Conservation (phyloP, 2,113 vertebrate genomes). For the Octodon degus region DNA sequence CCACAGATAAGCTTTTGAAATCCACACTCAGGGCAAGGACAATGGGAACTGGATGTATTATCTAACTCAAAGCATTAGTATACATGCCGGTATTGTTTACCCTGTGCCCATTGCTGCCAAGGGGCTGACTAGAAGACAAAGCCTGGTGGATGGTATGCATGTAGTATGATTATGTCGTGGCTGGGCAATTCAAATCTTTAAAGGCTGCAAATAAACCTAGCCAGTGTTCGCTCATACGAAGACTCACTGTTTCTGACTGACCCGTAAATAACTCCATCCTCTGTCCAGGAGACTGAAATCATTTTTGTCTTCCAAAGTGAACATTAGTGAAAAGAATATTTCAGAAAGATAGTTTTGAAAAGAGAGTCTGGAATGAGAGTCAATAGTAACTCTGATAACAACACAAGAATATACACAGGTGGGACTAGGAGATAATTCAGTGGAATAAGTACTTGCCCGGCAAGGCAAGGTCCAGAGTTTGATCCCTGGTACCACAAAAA, state of each 20-base stretch:
- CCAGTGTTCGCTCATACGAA: neutral
- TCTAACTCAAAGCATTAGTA: neutral
- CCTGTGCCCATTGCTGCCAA: neutral
- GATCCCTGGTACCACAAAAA: no score
- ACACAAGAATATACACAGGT: neutral
- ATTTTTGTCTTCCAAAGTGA: neutral
- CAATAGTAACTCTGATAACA: neutral
- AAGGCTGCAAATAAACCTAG: neutral
- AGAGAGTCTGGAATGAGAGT: slow-evolving; percentile 21
- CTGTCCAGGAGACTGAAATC: neutral
- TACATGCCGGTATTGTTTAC: neutral
- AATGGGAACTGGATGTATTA: neutral
- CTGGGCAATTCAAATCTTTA: neutral
- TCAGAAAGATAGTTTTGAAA: slow-evolving; percentile 46
- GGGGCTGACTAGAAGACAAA: neutral
- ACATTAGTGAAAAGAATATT: neutral
- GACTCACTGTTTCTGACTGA: neutral
- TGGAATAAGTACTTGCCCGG: no score
- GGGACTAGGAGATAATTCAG: no score
- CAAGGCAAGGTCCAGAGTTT: no score
- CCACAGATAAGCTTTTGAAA: neutral
- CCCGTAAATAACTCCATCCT: neutral
- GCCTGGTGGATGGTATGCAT: neutral
- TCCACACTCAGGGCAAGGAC: neutral
- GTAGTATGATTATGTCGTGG: neutral